Evolutionary conservation across 1,140 invertebrate species (phyloP).

Genomic region (Drosophila subpulchrella): DNA sequence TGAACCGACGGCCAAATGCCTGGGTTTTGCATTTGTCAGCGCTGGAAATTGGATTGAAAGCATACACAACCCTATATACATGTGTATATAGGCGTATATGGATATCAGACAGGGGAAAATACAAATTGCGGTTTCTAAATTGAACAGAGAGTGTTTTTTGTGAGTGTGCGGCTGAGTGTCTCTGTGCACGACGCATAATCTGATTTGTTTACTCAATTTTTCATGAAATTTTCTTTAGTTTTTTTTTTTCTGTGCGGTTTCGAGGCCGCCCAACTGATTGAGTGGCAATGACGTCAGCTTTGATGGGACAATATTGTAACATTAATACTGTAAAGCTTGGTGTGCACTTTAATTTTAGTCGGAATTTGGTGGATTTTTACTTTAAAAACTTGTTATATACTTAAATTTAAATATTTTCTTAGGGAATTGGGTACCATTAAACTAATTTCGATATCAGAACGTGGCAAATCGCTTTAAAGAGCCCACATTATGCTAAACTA

Average conservation of each 20-base stretch:
- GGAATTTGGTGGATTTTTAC: background rate
- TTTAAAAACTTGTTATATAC: too few species aligned
- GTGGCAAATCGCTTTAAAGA: background rate
- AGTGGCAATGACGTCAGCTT: constrained; percentile 29
- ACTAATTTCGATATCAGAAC: background rate
- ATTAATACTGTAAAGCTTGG: background rate
- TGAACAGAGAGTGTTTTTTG: constrained; percentile 47
- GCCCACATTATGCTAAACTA: constrained; percentile 1
- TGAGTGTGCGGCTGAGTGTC: constrained; percentile 17
- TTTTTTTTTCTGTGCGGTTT: constrained; percentile 43
- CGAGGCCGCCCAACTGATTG: constrained; percentile 32
- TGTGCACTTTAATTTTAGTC: background rate
- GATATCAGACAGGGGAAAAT: constrained; percentile 43
- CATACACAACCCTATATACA: constrained; percentile 16
- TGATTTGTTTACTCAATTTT: constrained; percentile 71
- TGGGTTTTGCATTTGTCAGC: constrained; percentile 78
- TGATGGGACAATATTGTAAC: constrained; percentile 19
- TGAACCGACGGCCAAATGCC: constrained; percentile 29
- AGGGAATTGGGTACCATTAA: background rate
- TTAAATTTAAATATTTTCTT: background rate
- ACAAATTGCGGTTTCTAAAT: constrained; percentile 80
- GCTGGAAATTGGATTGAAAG: constrained; percentile 71
- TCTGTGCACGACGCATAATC: constrained; percentile 67
- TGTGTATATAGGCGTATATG: constrained; percentile 9
- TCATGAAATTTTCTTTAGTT: constrained; percentile 37